A percentile compares a stretch with the other conserved stretches of the same genome.
Conservation (phyloP, 2,888 invertebrate species). For the Acronicta leporina region DNA sequence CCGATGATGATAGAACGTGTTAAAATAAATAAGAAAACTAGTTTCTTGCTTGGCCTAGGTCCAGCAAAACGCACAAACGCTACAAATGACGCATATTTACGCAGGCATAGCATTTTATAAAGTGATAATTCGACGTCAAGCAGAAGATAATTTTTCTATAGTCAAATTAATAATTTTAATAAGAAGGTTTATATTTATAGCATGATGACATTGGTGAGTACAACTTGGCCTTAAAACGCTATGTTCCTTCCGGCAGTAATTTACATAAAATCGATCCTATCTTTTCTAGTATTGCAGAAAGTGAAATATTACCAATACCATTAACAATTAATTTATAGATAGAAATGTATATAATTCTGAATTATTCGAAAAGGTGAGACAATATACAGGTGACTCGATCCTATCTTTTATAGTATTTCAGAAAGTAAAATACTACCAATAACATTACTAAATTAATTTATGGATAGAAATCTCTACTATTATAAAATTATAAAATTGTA, state of each 20-base stretch:
- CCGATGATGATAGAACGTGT: no score
- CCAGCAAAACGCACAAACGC: no score
- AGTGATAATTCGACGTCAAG: no score
- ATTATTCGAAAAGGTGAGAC: not conserved
- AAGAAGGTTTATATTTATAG: not conserved
- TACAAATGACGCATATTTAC: no score
- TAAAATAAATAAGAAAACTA: no score
- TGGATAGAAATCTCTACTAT: slow-evolving; percentile 17
- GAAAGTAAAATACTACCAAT: slow-evolving; percentile 18
- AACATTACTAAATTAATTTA: slow-evolving; percentile 42
- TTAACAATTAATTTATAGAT: slow-evolving; percentile 37
- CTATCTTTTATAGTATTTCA: no score
- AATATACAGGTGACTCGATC: no score
- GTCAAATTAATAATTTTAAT: no score
- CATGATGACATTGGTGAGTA: not conserved
- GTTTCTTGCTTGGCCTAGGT: no score
- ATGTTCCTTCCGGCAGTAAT: slow-evolving; percentile 14
- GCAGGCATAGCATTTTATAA: no score
- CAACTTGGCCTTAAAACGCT: slow-evolving; percentile 34
- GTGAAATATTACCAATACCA: slow-evolving; percentile 20
- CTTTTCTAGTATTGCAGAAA: slow-evolving; percentile 29
- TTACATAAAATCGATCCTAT: slow-evolving; percentile 28
- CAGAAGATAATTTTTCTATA: no score
- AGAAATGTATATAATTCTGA: slow-evolving; percentile 22
- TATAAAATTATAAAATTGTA: no score